A percentile compares a stretch with the other conserved stretches of the same genome.
Conservation (phyloP, 2,888 invertebrate species). For the Heliconius hortense region DNA sequence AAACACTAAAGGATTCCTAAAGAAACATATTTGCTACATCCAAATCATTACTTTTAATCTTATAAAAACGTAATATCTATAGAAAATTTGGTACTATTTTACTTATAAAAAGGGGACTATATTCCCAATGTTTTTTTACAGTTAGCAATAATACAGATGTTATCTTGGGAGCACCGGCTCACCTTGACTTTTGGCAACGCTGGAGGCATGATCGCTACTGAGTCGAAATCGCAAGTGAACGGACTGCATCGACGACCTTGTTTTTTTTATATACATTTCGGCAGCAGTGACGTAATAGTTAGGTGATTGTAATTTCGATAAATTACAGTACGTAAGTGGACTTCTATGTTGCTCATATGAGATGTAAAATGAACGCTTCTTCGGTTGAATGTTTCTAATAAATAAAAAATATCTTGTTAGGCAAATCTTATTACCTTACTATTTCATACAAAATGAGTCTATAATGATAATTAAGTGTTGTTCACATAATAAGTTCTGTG, state of each 20-base stretch:
- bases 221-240: slow-evolving; percentile 75
- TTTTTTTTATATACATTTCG: slow-evolving; percentile 65
- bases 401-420: no score
- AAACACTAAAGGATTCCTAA: neutral
- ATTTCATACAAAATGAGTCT: no score
- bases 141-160: slow-evolving; percentile 37
- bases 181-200: slow-evolving; percentile 71
- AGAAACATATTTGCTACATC: neutral
- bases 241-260: slow-evolving; percentile 72
- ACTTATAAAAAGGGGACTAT: neutral
- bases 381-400: neutral
- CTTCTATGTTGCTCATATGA: neutral
- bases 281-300: slow-evolving; percentile 65
- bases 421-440: no score
- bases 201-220: slow-evolving; percentile 37
- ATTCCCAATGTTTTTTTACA: neutral
- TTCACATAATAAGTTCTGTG: no score
- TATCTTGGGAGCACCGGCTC: slow-evolving; percentile 54
- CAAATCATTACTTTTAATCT: neutral
- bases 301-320: slow-evolving; percentile 62
- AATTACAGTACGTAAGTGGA: slow-evolving; percentile 49
- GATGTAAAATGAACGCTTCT: neutral
- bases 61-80: neutral
- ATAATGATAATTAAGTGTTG: no score
- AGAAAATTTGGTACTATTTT: neutral